Percentiles rank a stretch among this genome's conserved stretches.
phyloP scores from a whole-genome alignment of 2,113 vertebrate species.

The Datnioides undecimradiatus region DNA sequence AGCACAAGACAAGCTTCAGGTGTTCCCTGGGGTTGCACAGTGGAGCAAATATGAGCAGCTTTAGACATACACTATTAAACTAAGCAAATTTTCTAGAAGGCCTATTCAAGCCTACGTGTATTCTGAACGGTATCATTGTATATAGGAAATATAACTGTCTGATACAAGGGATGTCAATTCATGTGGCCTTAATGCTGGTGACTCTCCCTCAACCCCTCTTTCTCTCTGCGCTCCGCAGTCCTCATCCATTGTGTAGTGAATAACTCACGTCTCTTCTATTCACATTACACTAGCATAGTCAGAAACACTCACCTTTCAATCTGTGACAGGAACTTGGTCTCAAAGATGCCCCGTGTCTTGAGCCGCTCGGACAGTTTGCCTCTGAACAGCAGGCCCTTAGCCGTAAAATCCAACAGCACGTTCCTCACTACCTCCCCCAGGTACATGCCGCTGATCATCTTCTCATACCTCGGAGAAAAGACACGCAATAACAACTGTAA shows the following conservation, averaged over 20 bases:
- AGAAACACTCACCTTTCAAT: slow-evolving; percentile 90
- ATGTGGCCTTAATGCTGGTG: background rate
- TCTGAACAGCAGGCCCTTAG: slow-evolving; percentile 92
- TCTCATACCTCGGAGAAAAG: slow-evolving; percentile 89
- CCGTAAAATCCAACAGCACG: slow-evolving; percentile 93
- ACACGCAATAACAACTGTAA: slow-evolving; percentile 10
- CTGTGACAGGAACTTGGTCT: slow-evolving; percentile 97
- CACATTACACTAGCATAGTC: background rate
- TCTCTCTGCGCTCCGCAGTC: background rate
- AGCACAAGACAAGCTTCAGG: too few relatives aligned
- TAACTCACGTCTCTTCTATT: background rate
- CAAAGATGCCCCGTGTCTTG: slow-evolving; percentile 95
- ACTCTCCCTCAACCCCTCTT: background rate
- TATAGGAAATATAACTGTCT: background rate
- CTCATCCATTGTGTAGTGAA: background rate
- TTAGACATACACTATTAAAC: too few relatives aligned
- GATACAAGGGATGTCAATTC: background rate
- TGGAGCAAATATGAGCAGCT: too few relatives aligned
- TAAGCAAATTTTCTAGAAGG: background rate
- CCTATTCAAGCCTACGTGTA: background rate
- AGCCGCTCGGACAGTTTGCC: slow-evolving; percentile 94
- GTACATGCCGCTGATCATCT: slow-evolving; percentile 99
- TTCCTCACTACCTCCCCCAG: slow-evolving; percentile 96
- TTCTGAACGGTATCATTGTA: background rate
- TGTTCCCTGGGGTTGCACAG: too few relatives aligned